Percentiles rank a stretch among this genome's conserved stretches.
phyloP scores from a whole-genome alignment of 1,140 invertebrate species.

The Cephus cinctus region DNA sequence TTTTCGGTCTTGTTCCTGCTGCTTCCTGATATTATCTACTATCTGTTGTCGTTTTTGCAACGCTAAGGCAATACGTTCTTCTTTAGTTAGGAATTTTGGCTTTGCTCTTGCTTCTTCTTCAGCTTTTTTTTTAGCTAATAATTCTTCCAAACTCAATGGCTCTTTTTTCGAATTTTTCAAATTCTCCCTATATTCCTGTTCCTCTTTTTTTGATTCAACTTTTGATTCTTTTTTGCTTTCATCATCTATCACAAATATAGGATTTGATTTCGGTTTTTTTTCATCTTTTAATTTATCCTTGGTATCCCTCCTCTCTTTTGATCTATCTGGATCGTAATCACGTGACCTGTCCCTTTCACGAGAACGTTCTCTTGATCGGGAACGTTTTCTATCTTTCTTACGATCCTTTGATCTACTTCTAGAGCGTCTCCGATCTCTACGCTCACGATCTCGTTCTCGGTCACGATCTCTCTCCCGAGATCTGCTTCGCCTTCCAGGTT shows the following conservation, averaged over 20 bases:
- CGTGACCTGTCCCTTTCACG: not conserved
- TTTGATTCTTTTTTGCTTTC: conserved; percentile 53
- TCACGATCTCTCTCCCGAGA: conserved; percentile 46
- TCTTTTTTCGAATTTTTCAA: conserved; percentile 70
- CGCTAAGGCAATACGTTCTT: conserved; percentile 88
- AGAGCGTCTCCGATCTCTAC: conserved; percentile 44
- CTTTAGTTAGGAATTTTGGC: conserved; percentile 96
- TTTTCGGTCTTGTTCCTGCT: conserved; percentile 71
- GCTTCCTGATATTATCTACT: conserved; percentile 68
- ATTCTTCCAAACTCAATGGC: conserved; percentile 93
- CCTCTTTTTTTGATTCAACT: conserved; percentile 44
- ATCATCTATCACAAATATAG: conserved; percentile 40
- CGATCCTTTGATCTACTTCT: conserved; percentile 46
- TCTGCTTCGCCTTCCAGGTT: conserved; percentile 39
- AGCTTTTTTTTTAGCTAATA: conserved; percentile 94
- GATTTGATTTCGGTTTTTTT: conserved; percentile 46
- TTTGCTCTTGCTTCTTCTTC: conserved; percentile 92
- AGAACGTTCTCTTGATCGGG: conserved; percentile 39
- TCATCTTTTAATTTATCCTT: conserved; percentile 51
- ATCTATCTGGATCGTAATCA: conserved; percentile 36
- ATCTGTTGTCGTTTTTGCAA: conserved; percentile 86
- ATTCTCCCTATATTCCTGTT: conserved; percentile 47
- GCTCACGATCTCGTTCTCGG: conserved; percentile 38
- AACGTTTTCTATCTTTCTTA: conserved; percentile 43
- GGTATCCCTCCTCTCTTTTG: conserved; percentile 39